These are phyloP conservation scores for Lemur catta DNA, from an alignment of 2,797 vertebrate genomes.

Conservation along the genomic window DNA sequence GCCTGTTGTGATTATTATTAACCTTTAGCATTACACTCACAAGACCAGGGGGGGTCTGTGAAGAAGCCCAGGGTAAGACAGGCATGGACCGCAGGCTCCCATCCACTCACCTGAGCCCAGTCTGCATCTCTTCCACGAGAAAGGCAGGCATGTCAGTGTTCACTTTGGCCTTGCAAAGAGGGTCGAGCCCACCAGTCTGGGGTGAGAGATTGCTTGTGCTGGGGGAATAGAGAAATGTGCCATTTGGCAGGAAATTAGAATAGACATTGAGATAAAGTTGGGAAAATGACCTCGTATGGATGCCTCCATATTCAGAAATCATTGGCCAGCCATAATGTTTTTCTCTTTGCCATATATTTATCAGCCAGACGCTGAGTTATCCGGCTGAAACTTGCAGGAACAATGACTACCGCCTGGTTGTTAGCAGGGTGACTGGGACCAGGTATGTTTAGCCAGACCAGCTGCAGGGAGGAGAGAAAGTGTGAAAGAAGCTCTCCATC, in stretches of 20 bases:
- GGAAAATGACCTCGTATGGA: background rate
- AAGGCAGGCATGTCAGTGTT: rapidly evolving
- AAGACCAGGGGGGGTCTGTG: slow-evolving; percentile 55
- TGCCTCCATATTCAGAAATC: background rate
- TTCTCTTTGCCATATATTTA: background rate
- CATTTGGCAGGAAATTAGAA: background rate
- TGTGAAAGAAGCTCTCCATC: background rate
- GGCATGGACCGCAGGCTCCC: background rate
- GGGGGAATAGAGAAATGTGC: background rate
- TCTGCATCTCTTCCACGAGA: background rate
- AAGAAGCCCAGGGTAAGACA: rapidly evolving
- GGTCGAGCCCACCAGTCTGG: background rate
- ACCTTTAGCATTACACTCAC: slow-evolving; percentile 63
- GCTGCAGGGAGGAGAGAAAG: background rate
- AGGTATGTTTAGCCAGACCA: background rate
- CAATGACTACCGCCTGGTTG: background rate
- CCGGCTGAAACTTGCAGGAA: background rate
- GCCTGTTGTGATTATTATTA: slow-evolving; percentile 80
- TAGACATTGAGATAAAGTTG: background rate
- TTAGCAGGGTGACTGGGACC: background rate
- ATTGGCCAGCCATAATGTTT: background rate
- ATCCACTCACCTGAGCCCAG: background rate
- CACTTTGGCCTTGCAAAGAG: background rate
- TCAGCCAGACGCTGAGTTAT: background rate
- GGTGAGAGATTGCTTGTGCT: background rate